Evolutionary conservation across 2,888 invertebrate species (phyloP), one percentile per base, ranked within the genome.

Genomic region (Nowickia ferox): DNA sequence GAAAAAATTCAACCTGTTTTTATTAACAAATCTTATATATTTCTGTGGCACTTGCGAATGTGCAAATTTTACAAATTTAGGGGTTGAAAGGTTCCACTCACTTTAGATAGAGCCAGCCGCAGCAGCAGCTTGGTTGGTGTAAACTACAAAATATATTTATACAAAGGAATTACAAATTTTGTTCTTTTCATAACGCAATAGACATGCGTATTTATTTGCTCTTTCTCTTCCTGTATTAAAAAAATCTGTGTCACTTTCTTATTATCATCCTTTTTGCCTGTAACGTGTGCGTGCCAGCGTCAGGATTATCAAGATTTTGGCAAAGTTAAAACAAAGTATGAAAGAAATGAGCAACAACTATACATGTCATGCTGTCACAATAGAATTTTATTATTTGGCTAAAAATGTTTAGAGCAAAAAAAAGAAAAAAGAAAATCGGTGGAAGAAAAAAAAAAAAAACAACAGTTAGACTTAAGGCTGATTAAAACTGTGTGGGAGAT

Each of bases 321-420:
- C 44, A 69, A 9, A 55, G 17, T 46, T 68, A 11, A 17, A 40
- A 19, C 53, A 30, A 19, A 22, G n/a, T 51, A 76, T 46, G 3
- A 10, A n/a, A 13, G 13, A 71, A 59, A 65, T 38, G 19, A 6
- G 17, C 2, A 55, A n/a, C 2, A 55, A n/a, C 22, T 44, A 42
- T 69, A 68, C 30, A 63, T 85, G 78, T 65, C 85, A 63, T 66
- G 85, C 82, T 82, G 82, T 75, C 78, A 68, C 76, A 85, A 75
- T 42, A 75, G 82, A 69, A 44, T 82, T 82, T 55, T 69, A 59
- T 75, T 77, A 65, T 85, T 75, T 85, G 63, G 63, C 46, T 75
- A n/a, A 44, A 72, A 48, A 38, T 61, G 44, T 9, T 15, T 30
- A 9, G 8, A 61, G 13, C 19, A 17, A 17, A 78, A 42, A 53